Percentiles rank a stretch among this genome's conserved stretches.
phyloP scores from a whole-genome alignment of 2,113 vertebrate species.

The Macquaria ambigua region DNA sequence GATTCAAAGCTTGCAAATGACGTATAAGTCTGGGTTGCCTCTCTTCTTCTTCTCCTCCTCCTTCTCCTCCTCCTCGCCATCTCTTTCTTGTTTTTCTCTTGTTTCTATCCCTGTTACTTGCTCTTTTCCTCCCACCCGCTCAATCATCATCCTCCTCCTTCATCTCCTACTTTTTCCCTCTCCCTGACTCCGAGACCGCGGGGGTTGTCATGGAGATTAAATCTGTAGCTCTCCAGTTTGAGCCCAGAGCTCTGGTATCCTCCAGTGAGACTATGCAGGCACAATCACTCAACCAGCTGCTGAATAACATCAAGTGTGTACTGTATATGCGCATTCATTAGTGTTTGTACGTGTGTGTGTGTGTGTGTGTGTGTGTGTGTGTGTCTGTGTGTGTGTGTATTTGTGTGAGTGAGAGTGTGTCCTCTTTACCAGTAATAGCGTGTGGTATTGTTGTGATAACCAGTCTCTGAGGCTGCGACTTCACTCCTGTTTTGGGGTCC shows the following conservation, averaged over 20 bases:
- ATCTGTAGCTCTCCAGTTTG: constrained; percentile 78
- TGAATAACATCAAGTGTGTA: constrained; percentile 38
- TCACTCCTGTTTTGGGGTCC: constrained; percentile 89
- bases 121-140: constrained; percentile 50
- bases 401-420: constrained; percentile 30
- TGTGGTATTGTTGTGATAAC: constrained; percentile 91
- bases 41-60: constrained; percentile 4
- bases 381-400: constrained; percentile 14
- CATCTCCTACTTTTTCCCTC: constrained; percentile 66
- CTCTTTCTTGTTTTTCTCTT: constrained; percentile 14
- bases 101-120: constrained; percentile 26
- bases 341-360: constrained; percentile 23
- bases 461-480: constrained; percentile 91
- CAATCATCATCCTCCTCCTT: constrained; percentile 62
- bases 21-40: constrained; percentile 51
- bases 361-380: constrained; percentile 31
- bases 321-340: background rate
- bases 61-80: background rate
- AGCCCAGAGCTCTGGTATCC: constrained; percentile 65
- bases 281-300: constrained; percentile 52
- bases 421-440: constrained; percentile 89
- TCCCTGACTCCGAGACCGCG: constrained; percentile 60
- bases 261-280: constrained; percentile 56
- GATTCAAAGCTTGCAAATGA: constrained; percentile 43
- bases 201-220: constrained; percentile 87